Conservation (phyloP, 2,113 vertebrate species). For the Sinocyclocheilus rhinocerous region DNA sequence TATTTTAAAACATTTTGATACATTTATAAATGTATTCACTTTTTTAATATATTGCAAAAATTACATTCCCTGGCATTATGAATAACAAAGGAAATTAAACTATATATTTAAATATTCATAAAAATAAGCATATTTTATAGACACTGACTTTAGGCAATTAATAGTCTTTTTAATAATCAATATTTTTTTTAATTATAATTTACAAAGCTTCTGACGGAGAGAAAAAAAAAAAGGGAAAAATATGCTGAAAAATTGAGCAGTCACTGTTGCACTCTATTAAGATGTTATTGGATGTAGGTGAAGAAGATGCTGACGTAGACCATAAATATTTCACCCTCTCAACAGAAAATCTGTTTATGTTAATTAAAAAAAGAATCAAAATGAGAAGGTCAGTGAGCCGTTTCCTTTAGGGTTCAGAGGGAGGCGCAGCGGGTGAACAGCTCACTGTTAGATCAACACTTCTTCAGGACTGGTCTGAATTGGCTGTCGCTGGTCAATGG, state of each 20-base stretch:
- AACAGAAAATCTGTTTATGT: constrained; percentile 46
- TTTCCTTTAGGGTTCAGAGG: constrained; percentile 71
- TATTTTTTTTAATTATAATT: neutral
- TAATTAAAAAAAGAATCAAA: constrained; percentile 42
- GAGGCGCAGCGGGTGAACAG: constrained; percentile 53
- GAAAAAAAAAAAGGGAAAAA: too few species aligned
- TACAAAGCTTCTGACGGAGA: neutral
- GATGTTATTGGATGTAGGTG: constrained; percentile 49
- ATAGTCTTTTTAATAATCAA: neutral
- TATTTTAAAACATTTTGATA: too few species aligned
- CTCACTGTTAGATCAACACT: constrained; percentile 13
- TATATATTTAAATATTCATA: neutral
- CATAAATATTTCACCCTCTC: constrained; percentile 10
- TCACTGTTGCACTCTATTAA: too few species aligned
- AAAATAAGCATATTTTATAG: neutral
- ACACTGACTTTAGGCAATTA: neutral
- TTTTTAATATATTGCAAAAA: neutral
- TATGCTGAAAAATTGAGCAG: too few species aligned
- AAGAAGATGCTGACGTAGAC: constrained; percentile 38
- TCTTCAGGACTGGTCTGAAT: neutral
- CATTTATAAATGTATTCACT: too few species aligned
- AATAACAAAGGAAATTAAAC: neutral
- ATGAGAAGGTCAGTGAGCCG: constrained; percentile 79
- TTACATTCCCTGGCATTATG: neutral
- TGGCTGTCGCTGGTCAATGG: constrained; percentile 60